Conservation (phyloP, 2,113 vertebrate species). For the Microcebus lehilahytsara region DNA sequence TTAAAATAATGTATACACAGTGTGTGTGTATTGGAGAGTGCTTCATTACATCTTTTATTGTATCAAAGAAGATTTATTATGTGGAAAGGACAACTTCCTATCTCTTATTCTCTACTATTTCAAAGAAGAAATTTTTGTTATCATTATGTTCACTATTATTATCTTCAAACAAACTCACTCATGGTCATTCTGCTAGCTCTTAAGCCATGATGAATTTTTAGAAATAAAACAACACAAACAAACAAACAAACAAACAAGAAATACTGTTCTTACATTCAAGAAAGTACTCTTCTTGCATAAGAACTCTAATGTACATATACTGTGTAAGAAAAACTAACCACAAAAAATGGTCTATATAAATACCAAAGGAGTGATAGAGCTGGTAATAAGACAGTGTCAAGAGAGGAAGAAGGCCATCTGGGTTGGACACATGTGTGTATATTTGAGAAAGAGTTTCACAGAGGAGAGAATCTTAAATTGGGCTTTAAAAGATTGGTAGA, state of each 20-base stretch:
- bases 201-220: neutral
- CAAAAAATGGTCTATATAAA: neutral
- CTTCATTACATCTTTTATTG: conserved; percentile 48
- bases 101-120: conserved; percentile 49
- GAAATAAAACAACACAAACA: neutral
- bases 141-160: neutral
- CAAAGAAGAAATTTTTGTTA: conserved; percentile 23
- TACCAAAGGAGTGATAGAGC: neutral
- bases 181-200: neutral
- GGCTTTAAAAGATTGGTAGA: neutral
- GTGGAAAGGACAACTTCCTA: conserved; percentile 42
- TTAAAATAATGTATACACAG: conserved; percentile 69
- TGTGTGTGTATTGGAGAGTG: conserved; percentile 50
- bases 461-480: neutral
- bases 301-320: neutral
- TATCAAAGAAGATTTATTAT: conserved; percentile 53
- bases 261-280: neutral
- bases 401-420: neutral
- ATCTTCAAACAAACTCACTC: conserved; percentile 17
- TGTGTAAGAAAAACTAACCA: neutral
- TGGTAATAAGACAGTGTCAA: neutral
- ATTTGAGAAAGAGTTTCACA: neutral
- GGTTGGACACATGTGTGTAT: neutral
- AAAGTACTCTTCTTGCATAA: neutral
- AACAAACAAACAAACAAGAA: neutral